phyloP scores from a whole-genome alignment of 2,888 invertebrate species.

The Temnothorax ravouxi region DNA sequence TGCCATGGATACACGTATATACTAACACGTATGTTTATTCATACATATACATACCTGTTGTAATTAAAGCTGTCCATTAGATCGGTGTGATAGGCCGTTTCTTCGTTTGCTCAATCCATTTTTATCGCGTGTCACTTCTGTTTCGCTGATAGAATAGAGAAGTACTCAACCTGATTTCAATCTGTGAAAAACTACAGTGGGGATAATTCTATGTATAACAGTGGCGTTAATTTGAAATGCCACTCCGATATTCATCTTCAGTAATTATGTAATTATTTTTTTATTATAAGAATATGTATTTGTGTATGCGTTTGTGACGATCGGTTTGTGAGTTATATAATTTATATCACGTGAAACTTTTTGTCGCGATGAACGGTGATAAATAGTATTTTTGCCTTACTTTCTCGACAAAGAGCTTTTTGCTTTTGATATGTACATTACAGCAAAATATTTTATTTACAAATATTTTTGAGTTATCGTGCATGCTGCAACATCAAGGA shows the following conservation, averaged over 20 bases:
- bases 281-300: neutral
- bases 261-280: slow-evolving; percentile 24
- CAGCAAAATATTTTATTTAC: slow-evolving; percentile 4
- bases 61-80: slow-evolving; percentile 71
- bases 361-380: neutral
- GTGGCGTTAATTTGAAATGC: slow-evolving; percentile 4
- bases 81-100: slow-evolving; percentile 55
- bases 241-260: neutral
- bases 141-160: slow-evolving; percentile 17
- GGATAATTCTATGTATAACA: slow-evolving; percentile 8
- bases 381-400: slow-evolving; percentile 13
- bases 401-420: neutral
- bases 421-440: slow-evolving; percentile 10
- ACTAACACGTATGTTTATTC: neutral
- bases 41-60: slow-evolving; percentile 38
- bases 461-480: slow-evolving; percentile 23
- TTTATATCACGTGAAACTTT: slow-evolving; percentile 6
- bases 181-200: neutral
- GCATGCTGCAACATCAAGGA: neutral
- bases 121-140: slow-evolving; percentile 60
- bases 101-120: slow-evolving; percentile 57
- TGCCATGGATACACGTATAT: neutral
- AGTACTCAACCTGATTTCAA: slow-evolving; percentile 21
- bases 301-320: neutral
- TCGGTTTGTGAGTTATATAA: neutral